Percentiles rank a stretch among this genome's conserved stretches.
phyloP scores from a whole-genome alignment of 2,888 invertebrate species.

The Rhagonycha fulva region DNA sequence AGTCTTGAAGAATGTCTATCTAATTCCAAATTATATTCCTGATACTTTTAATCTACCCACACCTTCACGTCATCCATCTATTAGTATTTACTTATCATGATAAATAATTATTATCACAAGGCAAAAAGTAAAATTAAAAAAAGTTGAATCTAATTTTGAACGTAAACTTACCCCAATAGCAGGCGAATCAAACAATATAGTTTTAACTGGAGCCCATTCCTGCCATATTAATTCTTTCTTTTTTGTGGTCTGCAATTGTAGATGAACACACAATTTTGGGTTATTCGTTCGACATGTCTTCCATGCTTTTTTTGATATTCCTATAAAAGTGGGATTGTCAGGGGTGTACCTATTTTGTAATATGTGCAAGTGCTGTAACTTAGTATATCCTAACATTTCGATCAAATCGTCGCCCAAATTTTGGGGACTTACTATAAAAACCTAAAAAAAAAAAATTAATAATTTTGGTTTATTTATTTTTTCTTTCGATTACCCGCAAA shows the following conservation, averaged over 20 bases:
- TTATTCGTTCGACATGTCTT: constrained; percentile 60
- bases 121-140: no score
- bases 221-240: constrained; percentile 69
- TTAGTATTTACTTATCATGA: no score
- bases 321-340: constrained; percentile 57
- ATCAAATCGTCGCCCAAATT: constrained; percentile 76
- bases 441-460: constrained; percentile 52
- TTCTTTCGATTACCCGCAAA: constrained; percentile 61
- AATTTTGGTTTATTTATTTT: constrained; percentile 3
- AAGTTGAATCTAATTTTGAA: no score
- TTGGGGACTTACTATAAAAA: constrained; percentile 70
- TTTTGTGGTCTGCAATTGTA: constrained; percentile 65
- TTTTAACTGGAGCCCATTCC: constrained; percentile 69
- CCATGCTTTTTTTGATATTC: constrained; percentile 58
- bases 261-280: constrained; percentile 67
- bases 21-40: no score
- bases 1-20: no score
- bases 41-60: no score
- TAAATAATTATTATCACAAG: no score
- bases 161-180: constrained; percentile 58
- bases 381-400: constrained; percentile 67
- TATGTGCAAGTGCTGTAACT: constrained; percentile 70
- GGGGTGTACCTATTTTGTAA: constrained; percentile 74
- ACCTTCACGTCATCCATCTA: no score
- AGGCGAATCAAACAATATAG: constrained; percentile 67